Base-by-base conservation (phyloP, 2,888 invertebrate species). In the Penaeus monodon region DNA sequence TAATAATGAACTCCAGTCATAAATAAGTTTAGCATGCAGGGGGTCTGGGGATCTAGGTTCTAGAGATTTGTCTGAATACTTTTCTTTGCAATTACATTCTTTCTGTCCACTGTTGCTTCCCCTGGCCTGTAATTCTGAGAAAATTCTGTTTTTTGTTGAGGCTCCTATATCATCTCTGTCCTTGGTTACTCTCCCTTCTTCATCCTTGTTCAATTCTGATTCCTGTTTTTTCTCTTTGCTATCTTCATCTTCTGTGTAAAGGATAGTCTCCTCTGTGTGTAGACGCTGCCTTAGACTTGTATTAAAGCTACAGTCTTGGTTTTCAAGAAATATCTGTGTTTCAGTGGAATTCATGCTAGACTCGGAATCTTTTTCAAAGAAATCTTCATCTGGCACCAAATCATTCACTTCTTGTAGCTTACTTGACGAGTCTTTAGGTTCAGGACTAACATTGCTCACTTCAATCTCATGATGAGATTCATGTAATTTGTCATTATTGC, bases 1-100 rank as follows among this genome's bases (percentile, higher is more conserved):
- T 27, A 89, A 33, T 22, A 89, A 27, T 24, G 29, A 38, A 74
- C 65, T 65, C 89, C 89, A 89, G 57, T 84, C 81, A 65, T 84
- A 29, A 44, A 86, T 66, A 44, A 89, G 29, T 38, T 84, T 86
- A 24, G 85, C n/a, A n/a, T 68, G 27, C 81, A 86, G 33, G 27
- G 33, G 22, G 38, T 73, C 38, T 10, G 27, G 3, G 10, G 20
- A 57, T 20, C 17, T 14, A 14, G 17, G 57, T 57, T 57, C 57
- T 57, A 14, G 49, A 14, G 57, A 57, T 20, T 57, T 57, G 57
- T 57, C 57, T 17, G 57, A 57, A 57, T 57, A 57, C 57, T 57
- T 57, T 57, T 57, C 14, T 20, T 57, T 20, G 4, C 14, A 20
- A 10, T 57, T 17, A 3, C 17, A 0, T 57, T 57, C 57, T 17